These are phyloP conservation scores for Neomonachus schauinslandi DNA, from an alignment of 2,113 vertebrate species.

Conservation along the genomic window DNA sequence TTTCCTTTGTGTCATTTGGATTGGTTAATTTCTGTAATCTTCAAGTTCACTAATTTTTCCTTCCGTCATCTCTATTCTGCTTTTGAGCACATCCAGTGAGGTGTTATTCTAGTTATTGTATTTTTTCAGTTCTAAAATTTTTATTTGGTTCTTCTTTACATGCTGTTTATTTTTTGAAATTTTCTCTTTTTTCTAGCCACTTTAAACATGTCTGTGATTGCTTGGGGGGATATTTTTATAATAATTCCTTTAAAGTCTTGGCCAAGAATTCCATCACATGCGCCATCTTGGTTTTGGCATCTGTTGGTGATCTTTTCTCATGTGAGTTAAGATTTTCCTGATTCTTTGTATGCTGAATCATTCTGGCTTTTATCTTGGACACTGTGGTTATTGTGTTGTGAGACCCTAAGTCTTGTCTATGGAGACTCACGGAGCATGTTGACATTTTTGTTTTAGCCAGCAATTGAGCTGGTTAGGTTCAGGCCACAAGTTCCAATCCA, in stretches of 20 bases:
- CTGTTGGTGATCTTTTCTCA: background rate
- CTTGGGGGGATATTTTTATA: background rate
- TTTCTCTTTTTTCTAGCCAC: background rate
- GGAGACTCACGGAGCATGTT: background rate
- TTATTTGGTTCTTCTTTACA: background rate
- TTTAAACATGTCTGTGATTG: background rate
- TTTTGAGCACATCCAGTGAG: background rate
- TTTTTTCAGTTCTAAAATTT: background rate
- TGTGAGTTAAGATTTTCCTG: background rate
- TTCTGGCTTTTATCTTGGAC: background rate
- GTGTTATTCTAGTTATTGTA: background rate
- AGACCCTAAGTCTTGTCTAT: background rate
- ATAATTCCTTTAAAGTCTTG: background rate
- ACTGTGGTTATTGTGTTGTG: background rate
- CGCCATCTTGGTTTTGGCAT: background rate
- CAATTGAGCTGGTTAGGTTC: background rate
- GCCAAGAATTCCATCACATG: background rate
- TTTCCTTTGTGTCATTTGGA: background rate
- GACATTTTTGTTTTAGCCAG: background rate
- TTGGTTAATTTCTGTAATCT: background rate
- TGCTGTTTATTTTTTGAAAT: background rate
- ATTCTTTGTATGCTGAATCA: background rate
- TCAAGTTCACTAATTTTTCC: background rate
- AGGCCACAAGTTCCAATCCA: background rate
- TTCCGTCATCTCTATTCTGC: background rate